Conservation (phyloP, 2,888 invertebrate genomes). For the Lottia gigantea region DNA sequence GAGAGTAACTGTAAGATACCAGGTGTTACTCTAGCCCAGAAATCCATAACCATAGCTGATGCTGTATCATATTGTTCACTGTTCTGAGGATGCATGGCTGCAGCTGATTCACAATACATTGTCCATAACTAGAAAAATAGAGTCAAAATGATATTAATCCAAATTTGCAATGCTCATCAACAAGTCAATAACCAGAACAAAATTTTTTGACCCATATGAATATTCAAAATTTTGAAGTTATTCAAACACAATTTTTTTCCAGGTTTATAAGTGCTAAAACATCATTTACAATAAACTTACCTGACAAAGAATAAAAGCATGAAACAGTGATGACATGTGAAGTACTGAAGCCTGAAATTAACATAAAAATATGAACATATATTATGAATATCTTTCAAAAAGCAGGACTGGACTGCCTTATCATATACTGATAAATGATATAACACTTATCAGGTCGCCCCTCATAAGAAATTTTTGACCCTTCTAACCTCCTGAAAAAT, state of each 20-base stretch:
- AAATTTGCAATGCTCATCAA: too few species aligned
- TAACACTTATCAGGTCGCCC: too few species aligned
- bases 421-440: too few species aligned
- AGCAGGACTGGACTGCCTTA: too few species aligned
- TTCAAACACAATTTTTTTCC: too few species aligned
- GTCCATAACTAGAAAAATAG: conserved; percentile 86
- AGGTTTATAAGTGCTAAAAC: neutral
- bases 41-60: conserved; percentile 84
- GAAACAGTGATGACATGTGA: conserved; percentile 96
- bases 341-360: conserved; percentile 79
- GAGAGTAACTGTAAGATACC: conserved; percentile 91
- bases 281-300: conserved; percentile 66
- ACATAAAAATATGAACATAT: conserved; percentile 6
- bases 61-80: conserved; percentile 66
- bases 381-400: too few species aligned
- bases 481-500: too few species aligned
- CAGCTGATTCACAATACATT: conserved; percentile 92
- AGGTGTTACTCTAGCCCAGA: conserved; percentile 98
- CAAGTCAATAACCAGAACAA: neutral
- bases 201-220: neutral
- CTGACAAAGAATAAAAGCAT: conserved; percentile 97
- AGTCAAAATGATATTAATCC: too few species aligned
- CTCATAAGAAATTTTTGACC: too few species aligned
- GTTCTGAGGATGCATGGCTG: conserved; percentile 73
- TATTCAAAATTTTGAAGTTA: too few species aligned